Evolutionary conservation across 2,113 vertebrate genomes (phyloP), one percentile per base, ranked within the genome.

Genomic region (Ophthalmolycus amberensis): DNA sequence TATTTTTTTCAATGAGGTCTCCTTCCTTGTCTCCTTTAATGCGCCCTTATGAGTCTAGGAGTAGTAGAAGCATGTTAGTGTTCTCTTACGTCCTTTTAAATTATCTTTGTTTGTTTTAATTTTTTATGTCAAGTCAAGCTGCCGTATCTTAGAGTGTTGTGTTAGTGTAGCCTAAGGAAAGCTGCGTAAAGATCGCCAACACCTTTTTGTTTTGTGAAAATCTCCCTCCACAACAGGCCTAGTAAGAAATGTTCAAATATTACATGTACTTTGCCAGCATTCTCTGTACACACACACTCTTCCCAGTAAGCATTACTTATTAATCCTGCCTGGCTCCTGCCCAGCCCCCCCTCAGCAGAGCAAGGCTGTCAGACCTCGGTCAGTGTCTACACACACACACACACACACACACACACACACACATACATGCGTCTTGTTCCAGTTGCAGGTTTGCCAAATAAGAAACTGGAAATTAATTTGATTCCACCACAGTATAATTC

Each of bases 301-400:
- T 7, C 7, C 12, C 14, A 25, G 20, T 58, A n/a, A 73, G 32
- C 66, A 18, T 85, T 50, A 75, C 73, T 81, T 81, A 71, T 74
- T 79, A 62, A 79, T 71, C 52, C 46, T 12, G 15, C 32, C 37
- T 59, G 52, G 34, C 69, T 84, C 71, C 67, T 71, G 69, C 76
- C 56, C 56, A 75, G 69, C 65, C 34, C 54, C 67, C 67, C 27
- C 59, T 59, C 58, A 40, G 52, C 52, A 85, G n/a, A 83, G 20
- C 14, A 50, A 71, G 11, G 37, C 29, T 32, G 59, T 38, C 52
- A 72, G 60, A 80, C 32, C 56, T 71, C 14, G 48, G 68, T 72
- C 77, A 62, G 25, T 62, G 25, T 60, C 8, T 44, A 68, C 62
- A 50, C 48, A 66, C 37, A 75, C 32, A 29, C 29, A 29, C 29